These are phyloP conservation scores for Pelagia noctiluca DNA, from an alignment of 30 jellyfish, hydroid and myxozoan genomes.

Conservation along the genomic window DNA sequence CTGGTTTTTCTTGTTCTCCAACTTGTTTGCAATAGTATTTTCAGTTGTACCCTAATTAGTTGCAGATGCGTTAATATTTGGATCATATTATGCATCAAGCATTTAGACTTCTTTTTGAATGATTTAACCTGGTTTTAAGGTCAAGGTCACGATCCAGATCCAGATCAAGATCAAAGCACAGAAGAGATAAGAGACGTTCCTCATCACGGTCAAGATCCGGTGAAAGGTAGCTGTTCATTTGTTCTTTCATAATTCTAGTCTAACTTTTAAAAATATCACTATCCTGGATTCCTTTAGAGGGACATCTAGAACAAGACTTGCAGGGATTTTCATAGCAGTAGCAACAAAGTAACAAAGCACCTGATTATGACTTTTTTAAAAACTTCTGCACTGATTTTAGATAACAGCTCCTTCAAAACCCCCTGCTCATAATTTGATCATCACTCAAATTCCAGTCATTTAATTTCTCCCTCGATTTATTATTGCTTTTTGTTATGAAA, in stretches of 20 bases:
- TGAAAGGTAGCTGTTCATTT: constrained; percentile 61
- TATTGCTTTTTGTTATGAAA: too few species aligned
- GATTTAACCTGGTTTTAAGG: background rate
- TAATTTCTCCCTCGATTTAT: too few species aligned
- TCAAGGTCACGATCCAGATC: constrained; percentile 71
- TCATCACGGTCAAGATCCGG: constrained; percentile 56
- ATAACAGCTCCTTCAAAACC: too few species aligned
- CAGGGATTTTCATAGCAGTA: background rate
- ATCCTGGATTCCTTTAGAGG: background rate
- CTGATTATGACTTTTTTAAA: too few species aligned
- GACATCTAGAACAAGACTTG: background rate
- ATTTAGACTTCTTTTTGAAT: too few species aligned
- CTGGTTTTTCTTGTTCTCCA: background rate
- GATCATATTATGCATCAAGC: too few species aligned
- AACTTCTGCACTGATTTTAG: too few species aligned
- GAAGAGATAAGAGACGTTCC: constrained; percentile 54
- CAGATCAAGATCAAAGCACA: constrained; percentile 60
- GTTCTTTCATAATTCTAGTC: too few species aligned
- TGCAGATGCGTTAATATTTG: background rate
- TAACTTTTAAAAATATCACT: background rate
- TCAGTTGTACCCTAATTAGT: background rate
- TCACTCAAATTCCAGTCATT: too few species aligned
- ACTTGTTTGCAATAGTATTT: background rate
- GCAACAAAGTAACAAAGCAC: too few species aligned
- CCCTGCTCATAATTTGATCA: too few species aligned